Base-by-base conservation (phyloP, 2,888 invertebrate species). In the Scaptomyza cyrtandrae region DNA sequence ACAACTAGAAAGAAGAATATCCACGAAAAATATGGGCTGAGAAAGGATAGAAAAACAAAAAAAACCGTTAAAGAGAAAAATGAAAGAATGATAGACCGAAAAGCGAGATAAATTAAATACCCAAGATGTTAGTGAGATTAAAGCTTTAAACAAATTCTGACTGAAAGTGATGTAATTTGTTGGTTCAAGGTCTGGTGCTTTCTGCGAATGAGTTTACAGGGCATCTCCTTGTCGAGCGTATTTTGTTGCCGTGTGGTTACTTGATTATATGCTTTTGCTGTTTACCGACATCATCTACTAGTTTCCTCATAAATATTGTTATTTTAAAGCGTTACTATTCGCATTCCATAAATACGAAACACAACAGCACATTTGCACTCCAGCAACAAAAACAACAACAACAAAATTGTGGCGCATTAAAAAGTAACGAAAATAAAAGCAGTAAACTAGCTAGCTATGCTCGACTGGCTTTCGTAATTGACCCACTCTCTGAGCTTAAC, bases 381-480 rank as follows among this genome's bases (percentile, higher is more conserved):
- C 19, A 37, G 6, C 14, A 14, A 29, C 33, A 16, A n/a, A n/a
- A n/a, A 49, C 7, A 33, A 37, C 37, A 37, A 37, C 14, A 14
- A 29, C 13, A 31, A 49, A 16, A 14, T 1, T 53, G 35, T 27
- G 35, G 31, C 33, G 31, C 46, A 27, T 54, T 53, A 35, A 31
- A 41, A 27, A 33, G 35, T 3, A 33, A 33, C 9, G 19, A 45
- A 24, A 52, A 68, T 58, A 24, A 53, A 58, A 46, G 61, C 41
- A 48, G 29, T 7, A 48, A 24, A 53, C 44, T 19, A 43, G n/a
- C 31, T 39, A 35, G 64, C 35, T 35, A 66, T 61, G 71, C 62
- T 55, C 71, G 63, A 63, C 52, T 73, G 75, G 69, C 72, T 80
- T 78, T 50, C 19, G 67, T 71, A 78, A 82, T 76, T 89, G 88